These are phyloP conservation scores for Lepisosteus osseus DNA, from an alignment of 2,113 vertebrate genomes.

Conservation along the genomic window DNA sequence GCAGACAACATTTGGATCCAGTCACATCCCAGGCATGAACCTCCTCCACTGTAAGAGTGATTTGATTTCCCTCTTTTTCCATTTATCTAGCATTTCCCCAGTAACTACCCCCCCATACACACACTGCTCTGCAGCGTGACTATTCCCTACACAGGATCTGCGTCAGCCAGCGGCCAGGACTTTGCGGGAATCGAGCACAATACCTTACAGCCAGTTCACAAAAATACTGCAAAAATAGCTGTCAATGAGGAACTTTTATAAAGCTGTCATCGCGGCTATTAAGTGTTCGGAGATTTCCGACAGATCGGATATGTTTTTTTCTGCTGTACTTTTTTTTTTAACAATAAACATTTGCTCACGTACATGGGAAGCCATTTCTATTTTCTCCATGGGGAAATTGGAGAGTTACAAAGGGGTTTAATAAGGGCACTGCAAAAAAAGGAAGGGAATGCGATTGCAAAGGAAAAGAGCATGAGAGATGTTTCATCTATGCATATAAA, in stretches of 20 bases:
- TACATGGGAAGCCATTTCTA: constrained; percentile 14
- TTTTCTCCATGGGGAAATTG: too few relatives aligned
- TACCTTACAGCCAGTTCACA: constrained; percentile 28
- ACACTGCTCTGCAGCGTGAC: neutral
- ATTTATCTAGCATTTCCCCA: neutral
- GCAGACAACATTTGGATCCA: too few relatives aligned
- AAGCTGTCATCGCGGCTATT: constrained; percentile 59
- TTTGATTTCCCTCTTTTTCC: neutral
- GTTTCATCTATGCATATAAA: too few relatives aligned
- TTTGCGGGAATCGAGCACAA: constrained; percentile 54
- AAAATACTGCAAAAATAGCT: constrained; percentile 52
- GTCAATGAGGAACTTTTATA: constrained; percentile 52
- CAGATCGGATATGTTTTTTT: constrained; percentile 27
- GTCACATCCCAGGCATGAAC: too few relatives aligned
- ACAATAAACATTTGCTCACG: constrained; percentile 23
- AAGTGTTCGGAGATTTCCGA: constrained; percentile 47
- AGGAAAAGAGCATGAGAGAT: too few relatives aligned
- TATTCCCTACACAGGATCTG: constrained; percentile 38
- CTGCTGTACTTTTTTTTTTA: constrained; percentile 16
- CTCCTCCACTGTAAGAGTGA: neutral
- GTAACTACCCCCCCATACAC: constrained; percentile 27
- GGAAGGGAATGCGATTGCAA: too few relatives aligned
- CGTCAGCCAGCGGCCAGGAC: constrained; percentile 38
- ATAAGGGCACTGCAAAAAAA: too few relatives aligned
- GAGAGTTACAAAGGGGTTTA: too few relatives aligned